A percentile compares a stretch with the other conserved stretches of the same genome.
Evolutionary conservation across 2,888 invertebrate species (phyloP).

Genomic region (Uloborus plumipes): DNA sequence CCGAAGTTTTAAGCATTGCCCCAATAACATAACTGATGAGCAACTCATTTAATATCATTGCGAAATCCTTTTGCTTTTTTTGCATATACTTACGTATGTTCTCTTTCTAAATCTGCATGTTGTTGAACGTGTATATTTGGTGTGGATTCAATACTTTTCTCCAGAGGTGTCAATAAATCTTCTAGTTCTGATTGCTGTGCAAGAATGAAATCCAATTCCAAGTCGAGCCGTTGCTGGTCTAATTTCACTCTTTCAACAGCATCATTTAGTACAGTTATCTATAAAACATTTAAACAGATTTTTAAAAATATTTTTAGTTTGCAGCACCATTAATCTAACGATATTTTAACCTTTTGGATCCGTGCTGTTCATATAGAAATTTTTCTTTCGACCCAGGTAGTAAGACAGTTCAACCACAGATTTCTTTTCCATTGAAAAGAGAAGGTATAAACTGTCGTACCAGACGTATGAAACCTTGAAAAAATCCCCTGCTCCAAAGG

Average conservation of each 20-base stretch:
- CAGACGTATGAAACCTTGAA: too few relatives aligned
- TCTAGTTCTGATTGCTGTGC: slow-evolving; percentile 94
- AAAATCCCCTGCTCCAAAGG: too few relatives aligned
- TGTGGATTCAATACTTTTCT: slow-evolving; percentile 77
- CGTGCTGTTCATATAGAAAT: too few relatives aligned
- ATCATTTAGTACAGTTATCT: slow-evolving; percentile 87
- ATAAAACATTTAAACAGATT: slow-evolving; percentile 44
- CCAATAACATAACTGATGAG: background rate
- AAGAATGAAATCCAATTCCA: slow-evolving; percentile 92
- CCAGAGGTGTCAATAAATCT: slow-evolving; percentile 86
- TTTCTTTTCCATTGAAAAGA: too few relatives aligned
- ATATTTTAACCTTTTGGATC: too few relatives aligned
- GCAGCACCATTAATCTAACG: too few relatives aligned
- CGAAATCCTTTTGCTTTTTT: background rate
- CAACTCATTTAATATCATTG: background rate
- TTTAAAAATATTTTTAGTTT: too few relatives aligned
- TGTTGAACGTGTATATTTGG: slow-evolving; percentile 70
- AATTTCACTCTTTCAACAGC: slow-evolving; percentile 83
- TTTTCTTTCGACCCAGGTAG: too few relatives aligned
- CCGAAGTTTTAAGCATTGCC: too few relatives aligned
- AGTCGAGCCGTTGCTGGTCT: slow-evolving; percentile 77
- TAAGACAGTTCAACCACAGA: too few relatives aligned
- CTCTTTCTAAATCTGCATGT: slow-evolving; percentile 86
- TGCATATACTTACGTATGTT: slow-evolving; percentile 80
- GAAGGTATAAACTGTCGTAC: too few relatives aligned